Evolutionary conservation across 1,140 invertebrate genomes (phyloP).

Genomic region (Helicorthomorpha holstii): DNA sequence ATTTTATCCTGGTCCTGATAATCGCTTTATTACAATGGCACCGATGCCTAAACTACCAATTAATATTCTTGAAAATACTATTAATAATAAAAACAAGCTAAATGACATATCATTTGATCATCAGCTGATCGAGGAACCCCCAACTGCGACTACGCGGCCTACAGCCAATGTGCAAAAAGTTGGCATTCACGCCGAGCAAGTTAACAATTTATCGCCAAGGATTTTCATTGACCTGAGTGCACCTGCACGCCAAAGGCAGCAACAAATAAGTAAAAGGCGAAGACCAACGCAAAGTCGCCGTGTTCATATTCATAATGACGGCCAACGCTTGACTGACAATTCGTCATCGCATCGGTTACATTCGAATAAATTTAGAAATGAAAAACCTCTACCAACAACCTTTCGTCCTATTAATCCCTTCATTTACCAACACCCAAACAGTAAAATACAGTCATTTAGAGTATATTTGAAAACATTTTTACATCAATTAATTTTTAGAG

Average conservation of each 20-base stretch:
- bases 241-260: not conserved
- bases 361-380: no score
- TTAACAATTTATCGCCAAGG: not conserved
- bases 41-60: not conserved
- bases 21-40: not conserved
- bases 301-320: not conserved
- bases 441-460: no score
- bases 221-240: not conserved
- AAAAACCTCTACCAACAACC: no score
- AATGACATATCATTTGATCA: not conserved
- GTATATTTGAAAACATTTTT: no score
- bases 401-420: no score
- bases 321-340: no score
- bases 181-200: not conserved
- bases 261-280: not conserved
- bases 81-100: not conserved
- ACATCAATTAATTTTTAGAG: no score
- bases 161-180: not conserved
- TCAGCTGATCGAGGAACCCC: not conserved
- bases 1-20: slow-evolving; percentile 3
- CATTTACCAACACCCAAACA: no score
- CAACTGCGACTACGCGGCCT: not conserved
- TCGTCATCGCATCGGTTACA: no score
- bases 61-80: not conserved
- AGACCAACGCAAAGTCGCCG: not conserved